Evolutionary conservation across 2,888 invertebrate species (phyloP).

Genomic region (Orthosia cruda): DNA sequence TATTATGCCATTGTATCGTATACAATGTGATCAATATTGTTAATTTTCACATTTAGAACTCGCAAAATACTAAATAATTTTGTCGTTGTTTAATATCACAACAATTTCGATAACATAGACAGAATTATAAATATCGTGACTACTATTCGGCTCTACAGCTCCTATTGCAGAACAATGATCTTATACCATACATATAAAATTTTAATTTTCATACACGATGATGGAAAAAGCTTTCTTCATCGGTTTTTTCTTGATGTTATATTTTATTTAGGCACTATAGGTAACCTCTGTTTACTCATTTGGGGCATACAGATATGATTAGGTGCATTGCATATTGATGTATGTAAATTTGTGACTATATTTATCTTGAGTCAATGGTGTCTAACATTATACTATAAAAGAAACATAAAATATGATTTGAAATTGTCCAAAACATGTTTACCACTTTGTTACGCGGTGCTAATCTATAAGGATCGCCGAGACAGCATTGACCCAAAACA

Average conservation of each 20-base stretch:
- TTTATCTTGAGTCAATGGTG: too few species aligned
- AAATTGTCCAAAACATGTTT: neutral
- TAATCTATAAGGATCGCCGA: too few species aligned
- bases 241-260: neutral
- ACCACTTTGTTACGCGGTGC: too few species aligned
- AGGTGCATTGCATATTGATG: too few species aligned
- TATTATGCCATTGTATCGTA: neutral
- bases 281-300: too few species aligned
- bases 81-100: slow-evolving; percentile 3
- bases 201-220: neutral
- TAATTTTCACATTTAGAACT: slow-evolving; percentile 11
- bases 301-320: too few species aligned
- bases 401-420: neutral
- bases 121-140: neutral
- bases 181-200: neutral
- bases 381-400: neutral
- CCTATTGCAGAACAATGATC: neutral
- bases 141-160: neutral
- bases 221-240: neutral
- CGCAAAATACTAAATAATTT: neutral
- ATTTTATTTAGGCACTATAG: too few species aligned
- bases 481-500: too few species aligned
- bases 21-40: slow-evolving; percentile 14
- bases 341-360: too few species aligned
- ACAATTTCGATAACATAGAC: neutral